A percentile compares a stretch with the other conserved stretches of the same genome.
These are phyloP conservation scores for Cabera pusaria DNA, from an alignment of 2,888 invertebrate genomes.

Conservation along the genomic window DNA sequence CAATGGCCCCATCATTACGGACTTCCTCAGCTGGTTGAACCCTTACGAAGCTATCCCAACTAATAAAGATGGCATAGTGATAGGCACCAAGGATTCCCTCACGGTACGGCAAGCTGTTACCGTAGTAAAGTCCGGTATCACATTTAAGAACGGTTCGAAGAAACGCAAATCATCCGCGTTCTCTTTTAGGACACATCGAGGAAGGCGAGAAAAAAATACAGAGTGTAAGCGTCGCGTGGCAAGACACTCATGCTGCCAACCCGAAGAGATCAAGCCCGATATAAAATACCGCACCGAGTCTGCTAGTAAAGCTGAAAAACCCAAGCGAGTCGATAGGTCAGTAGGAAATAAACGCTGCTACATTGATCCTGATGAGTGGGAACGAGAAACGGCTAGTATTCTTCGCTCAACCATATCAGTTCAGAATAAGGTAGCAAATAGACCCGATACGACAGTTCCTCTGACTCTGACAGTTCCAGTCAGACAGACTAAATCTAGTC, in stretches of 20 bases:
- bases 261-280: constrained; percentile 44
- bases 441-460: constrained; percentile 51
- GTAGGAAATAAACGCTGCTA: constrained; percentile 81
- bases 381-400: constrained; percentile 82
- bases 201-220: constrained; percentile 72
- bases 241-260: constrained; percentile 71
- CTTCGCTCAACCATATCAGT: constrained; percentile 73
- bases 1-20: constrained; percentile 86
- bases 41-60: constrained; percentile 69
- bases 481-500: constrained; percentile 63
- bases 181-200: constrained; percentile 76
- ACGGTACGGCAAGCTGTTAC: constrained; percentile 79
- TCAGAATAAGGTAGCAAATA: constrained; percentile 61
- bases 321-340: constrained; percentile 65
- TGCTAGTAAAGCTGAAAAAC: constrained; percentile 64
- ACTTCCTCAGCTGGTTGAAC: constrained; percentile 86
- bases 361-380: constrained; percentile 79
- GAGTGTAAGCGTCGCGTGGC: constrained; percentile 67
- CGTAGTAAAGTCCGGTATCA: constrained; percentile 69
- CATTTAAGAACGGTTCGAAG: constrained; percentile 64
- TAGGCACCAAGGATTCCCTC: constrained; percentile 61
- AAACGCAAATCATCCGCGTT: constrained; percentile 77
- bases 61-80: constrained; percentile 63
- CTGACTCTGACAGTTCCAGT: constrained; percentile 45
- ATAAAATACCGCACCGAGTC: constrained; percentile 72